Conservation (phyloP, 2,888 invertebrate genomes). For the Steinernema hermaphroditum region DNA sequence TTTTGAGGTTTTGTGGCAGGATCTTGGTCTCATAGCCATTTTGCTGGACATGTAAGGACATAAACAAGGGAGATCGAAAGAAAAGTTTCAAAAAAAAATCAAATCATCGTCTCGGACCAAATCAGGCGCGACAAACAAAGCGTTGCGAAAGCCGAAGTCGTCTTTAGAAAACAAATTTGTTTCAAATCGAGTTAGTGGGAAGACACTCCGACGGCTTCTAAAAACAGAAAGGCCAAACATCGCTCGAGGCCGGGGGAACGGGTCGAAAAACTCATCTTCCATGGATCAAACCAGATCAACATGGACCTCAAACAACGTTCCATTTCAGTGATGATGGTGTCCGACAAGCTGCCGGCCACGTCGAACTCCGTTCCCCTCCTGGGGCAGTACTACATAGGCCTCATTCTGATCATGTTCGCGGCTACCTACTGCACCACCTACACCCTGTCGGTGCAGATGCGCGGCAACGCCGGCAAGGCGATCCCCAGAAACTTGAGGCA, state of each 20-base stretch:
- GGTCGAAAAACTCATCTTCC: no score
- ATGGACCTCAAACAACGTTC: no score
- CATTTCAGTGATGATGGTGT: slow-evolving; percentile 62
- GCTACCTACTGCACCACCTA: slow-evolving; percentile 63
- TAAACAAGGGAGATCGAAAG: no score
- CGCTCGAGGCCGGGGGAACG: no score
- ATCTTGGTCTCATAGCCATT: no score
- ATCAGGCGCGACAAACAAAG: no score
- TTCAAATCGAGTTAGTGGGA: neutral
- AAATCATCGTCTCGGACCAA: no score
- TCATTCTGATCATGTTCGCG: slow-evolving; percentile 64
- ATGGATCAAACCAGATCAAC: no score
- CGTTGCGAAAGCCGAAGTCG: neutral
- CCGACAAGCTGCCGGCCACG: slow-evolving; percentile 63
- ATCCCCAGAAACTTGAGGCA: slow-evolving; percentile 48
- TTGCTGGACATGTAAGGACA: no score
- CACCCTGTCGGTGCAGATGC: slow-evolving; percentile 60
- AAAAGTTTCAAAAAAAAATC: neutral
- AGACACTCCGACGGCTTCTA: no score
- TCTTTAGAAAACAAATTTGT: neutral
- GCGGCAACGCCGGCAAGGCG: slow-evolving; percentile 55
- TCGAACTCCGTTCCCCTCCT: slow-evolving; percentile 60
- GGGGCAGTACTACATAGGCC: slow-evolving; percentile 45
- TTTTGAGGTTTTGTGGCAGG: no score
- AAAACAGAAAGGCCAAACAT: neutral